Percentiles rank a stretch among this genome's conserved stretches.
These are phyloP conservation scores for Hymenochirus boettgeri DNA, from an alignment of 2,113 vertebrate genomes.

Conservation along the genomic window DNA sequence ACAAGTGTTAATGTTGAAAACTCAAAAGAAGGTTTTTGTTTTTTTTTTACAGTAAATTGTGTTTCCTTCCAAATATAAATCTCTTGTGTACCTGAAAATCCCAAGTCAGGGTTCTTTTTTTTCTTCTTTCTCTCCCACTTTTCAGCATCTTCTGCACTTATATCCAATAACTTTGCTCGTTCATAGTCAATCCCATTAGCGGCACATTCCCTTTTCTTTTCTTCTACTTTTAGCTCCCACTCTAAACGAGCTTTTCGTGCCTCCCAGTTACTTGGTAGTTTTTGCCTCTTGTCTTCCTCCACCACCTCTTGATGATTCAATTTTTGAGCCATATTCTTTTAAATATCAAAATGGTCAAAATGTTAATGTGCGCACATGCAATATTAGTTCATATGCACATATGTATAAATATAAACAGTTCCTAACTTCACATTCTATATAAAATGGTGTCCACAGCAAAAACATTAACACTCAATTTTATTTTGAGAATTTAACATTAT, in stretches of 20 bases:
- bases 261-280: conserved; percentile 91
- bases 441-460: no score
- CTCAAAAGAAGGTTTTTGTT: no score
- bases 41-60: no score
- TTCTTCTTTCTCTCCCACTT: conserved; percentile 89
- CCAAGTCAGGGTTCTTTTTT: conserved; percentile 87
- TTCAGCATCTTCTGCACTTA: conserved; percentile 92
- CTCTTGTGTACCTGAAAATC: conserved; percentile 90
- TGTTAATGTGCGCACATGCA: background rate
- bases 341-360: background rate
- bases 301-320: conserved; percentile 90
- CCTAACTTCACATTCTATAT: no score
- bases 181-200: conserved; percentile 83
- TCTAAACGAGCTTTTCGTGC: conserved; percentile 89
- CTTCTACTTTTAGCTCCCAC: conserved; percentile 80
- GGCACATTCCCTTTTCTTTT: conserved; percentile 90
- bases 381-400: background rate
- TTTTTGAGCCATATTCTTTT: conserved; percentile 90
- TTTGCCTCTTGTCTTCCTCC: conserved; percentile 88
- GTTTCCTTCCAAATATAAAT: no score
- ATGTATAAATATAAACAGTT: no score
- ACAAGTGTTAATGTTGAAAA: no score
- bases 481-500: no score
- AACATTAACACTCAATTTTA: no score
- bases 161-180: conserved; percentile 82